Conservation (phyloP, 2,797 vertebrate species). For the Petrocephalus schoutedeni region DNA sequence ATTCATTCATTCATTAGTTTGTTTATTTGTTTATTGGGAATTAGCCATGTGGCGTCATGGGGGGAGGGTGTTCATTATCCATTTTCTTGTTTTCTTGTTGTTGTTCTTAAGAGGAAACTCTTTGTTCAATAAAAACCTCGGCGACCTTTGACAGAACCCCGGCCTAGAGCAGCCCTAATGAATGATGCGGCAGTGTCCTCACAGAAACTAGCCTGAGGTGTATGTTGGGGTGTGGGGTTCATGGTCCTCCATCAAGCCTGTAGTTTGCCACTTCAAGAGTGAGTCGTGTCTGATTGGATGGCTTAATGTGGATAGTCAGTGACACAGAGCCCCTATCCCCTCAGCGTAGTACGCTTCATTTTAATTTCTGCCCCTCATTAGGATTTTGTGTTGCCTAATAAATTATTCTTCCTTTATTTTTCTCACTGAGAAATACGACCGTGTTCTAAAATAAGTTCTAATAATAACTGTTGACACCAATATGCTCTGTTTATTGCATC, state of each 20-base stretch:
- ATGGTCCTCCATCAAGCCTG: constrained; percentile 33
- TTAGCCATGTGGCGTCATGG: neutral
- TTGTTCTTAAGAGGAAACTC: neutral
- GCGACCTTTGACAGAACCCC: constrained; percentile 23
- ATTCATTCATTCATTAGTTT: neutral
- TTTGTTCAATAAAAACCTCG: constrained; percentile 6
- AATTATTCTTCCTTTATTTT: constrained; percentile 9
- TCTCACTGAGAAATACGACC: neutral
- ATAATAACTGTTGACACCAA: neutral
- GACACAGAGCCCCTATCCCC: neutral
- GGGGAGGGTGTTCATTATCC: neutral
- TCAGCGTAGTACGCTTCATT: neutral
- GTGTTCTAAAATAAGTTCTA: neutral
- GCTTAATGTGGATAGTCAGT: constrained; percentile 35
- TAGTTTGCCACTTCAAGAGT: constrained; percentile 22
- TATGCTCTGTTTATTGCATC: constrained; percentile 14
- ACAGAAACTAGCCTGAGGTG: constrained; percentile 25
- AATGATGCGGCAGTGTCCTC: constrained; percentile 35
- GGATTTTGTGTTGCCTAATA: neutral
- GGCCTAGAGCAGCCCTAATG: constrained; percentile 27
- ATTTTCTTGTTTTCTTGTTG: neutral
- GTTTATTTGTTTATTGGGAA: neutral
- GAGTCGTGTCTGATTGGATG: constrained; percentile 24
- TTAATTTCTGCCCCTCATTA: neutral
- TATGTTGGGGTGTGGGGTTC: constrained; percentile 28